These are phyloP conservation scores for Dipodomys merriami DNA, from an alignment of 2,113 vertebrate genomes.

Conservation along the genomic window DNA sequence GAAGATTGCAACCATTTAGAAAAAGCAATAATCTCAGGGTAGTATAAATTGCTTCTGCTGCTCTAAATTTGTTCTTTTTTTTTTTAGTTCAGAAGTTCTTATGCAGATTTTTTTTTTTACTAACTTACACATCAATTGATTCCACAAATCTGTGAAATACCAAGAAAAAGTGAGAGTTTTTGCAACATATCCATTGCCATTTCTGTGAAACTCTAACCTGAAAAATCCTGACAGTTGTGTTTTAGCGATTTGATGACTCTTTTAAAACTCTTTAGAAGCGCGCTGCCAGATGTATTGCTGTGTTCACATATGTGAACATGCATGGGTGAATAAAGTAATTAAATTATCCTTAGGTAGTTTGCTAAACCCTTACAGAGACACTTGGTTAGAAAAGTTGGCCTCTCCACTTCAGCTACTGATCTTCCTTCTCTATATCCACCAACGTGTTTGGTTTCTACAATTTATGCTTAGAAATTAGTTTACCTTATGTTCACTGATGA, in stretches of 20 bases:
- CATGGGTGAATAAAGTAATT: slow-evolving; percentile 72
- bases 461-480: slow-evolving; percentile 75
- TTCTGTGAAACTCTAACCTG: slow-evolving; percentile 66
- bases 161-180: slow-evolving; percentile 66
- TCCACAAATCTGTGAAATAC: slow-evolving; percentile 32
- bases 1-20: slow-evolving; percentile 14
- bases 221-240: slow-evolving; percentile 48
- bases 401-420: slow-evolving; percentile 61
- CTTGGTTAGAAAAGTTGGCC: slow-evolving; percentile 75
- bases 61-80: not conserved
- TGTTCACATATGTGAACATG: slow-evolving; percentile 68
- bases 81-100: slow-evolving; percentile 15
- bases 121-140: slow-evolving; percentile 55
- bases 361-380: slow-evolving; percentile 62
- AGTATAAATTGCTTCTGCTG: not conserved
- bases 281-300: slow-evolving; percentile 70
- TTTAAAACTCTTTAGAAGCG: slow-evolving; percentile 66
- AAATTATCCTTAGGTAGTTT: slow-evolving; percentile 70
- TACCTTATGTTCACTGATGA: slow-evolving; percentile 76
- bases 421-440: slow-evolving; percentile 63
- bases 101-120: slow-evolving; percentile 34
- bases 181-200: slow-evolving; percentile 40
- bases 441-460: slow-evolving; percentile 73
- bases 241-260: slow-evolving; percentile 72
- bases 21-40: not conserved